A percentile compares a stretch with the other conserved stretches of the same genome.
These are phyloP conservation scores for human DNA, from an alignment of 2,113 vertebrate species.

Conservation along the genomic window GRCh38 chr5:56848501-56849000, in stretches of 20 bases:
- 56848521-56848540: background rate
- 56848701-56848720: constrained; percentile 28
- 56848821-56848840: background rate
- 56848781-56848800: background rate
- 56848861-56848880: background rate
- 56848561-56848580: background rate
- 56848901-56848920: background rate
- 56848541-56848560: background rate
- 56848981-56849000: background rate
- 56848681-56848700: background rate
- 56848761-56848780: background rate
- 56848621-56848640: background rate
- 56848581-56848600: background rate
- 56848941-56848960: background rate
- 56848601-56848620: background rate
- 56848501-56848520: background rate
- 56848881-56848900: background rate
- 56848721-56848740: background rate
- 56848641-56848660: background rate
- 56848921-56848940: background rate
- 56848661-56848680: background rate
- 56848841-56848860: background rate
- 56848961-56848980: background rate
- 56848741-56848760: background rate
- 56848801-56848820: constrained; percentile 2